Base-by-base conservation (phyloP, 2,113 vertebrate genomes). In the Siniperca knerii region DNA sequence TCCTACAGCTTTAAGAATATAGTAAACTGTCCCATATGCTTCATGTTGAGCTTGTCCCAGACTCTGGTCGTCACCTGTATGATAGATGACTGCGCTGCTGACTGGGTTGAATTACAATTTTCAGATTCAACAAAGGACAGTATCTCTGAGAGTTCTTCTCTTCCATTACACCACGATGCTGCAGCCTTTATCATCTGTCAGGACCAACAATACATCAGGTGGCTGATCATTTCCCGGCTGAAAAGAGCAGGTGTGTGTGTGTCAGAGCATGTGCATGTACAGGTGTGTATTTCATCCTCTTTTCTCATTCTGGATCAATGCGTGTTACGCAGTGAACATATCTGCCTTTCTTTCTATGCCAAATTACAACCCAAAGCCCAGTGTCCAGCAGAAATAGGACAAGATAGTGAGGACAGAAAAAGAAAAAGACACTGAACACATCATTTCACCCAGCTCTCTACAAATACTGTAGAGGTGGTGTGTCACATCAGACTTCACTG, bases 201-300 rank as follows among this genome's bases (percentile, higher is more conserved):
- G n/a, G 33, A 61, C 52, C 70, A 68, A 75, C 62, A 62, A 61
- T 84, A 35, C 82, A 74, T 84, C 69, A 61, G 42, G 29, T 29
- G 52, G 40, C 54, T 37, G 78, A 54, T 72, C 46, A 44, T 72
- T 54, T 58, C 33, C 25, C 15, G n/a, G 33, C 42, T 65, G 67
- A 77, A 72, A 71, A 40, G 67, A 84, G 48, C 40, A 35, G 18
- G 58, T 57, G 74, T 65, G 48, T 35, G 8, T 5, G 48, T 1
- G 64, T 21, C 2, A 0, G 48, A 65, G 37, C 33, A 23, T 23
- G 46, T 35, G 44, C 13, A 40, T 16, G 46, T 21, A 35, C 11
- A 23, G 25, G 33, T 70, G 72, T 62, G 35, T 13, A 0, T 60
- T 50, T 74, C 57, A 46, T 37, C 21, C 64, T 21, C 10, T 35